Percentiles rank a stretch among this genome's conserved stretches.
phyloP scores from a whole-genome alignment of 1,140 invertebrate genomes.

The Drosophila takahashii region DNA sequence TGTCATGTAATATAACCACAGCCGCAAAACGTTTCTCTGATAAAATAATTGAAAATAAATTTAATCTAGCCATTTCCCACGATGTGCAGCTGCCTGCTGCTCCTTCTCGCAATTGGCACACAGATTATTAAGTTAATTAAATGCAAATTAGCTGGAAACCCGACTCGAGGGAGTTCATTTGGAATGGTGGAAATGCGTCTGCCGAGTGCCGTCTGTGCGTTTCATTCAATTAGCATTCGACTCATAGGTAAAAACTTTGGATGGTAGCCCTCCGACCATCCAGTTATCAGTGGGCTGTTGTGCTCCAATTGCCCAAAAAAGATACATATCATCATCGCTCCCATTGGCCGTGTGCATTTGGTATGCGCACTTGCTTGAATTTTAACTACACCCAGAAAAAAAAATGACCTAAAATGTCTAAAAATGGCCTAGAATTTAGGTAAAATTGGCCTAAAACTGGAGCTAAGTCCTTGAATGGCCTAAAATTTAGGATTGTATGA shows the following conservation, averaged over 20 bases:
- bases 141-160: conserved; percentile 63
- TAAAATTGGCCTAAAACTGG: too few relatives aligned
- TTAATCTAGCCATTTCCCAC: conserved; percentile 75
- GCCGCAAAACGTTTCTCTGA: conserved; percentile 71
- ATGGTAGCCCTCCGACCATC: neutral
- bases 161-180: conserved; percentile 43
- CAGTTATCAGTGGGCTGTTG: conserved; percentile 48
- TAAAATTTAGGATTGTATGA: too few relatives aligned
- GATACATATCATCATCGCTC: conserved; percentile 52
- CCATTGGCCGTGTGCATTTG: conserved; percentile 36
- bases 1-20: conserved; percentile 78
- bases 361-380: conserved; percentile 31
- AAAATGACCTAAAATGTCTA: too few relatives aligned
- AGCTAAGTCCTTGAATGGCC: too few relatives aligned
- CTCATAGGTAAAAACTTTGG: conserved; percentile 1
- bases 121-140: conserved; percentile 80
- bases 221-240: conserved; percentile 63
- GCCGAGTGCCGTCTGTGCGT: conserved; percentile 20
- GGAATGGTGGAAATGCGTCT: conserved; percentile 35
- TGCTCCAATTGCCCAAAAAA: conserved; percentile 74
- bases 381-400: too few relatives aligned
- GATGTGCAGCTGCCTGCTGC: conserved; percentile 36
- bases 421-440: too few relatives aligned
- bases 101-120: conserved; percentile 52
- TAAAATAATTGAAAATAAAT: conserved; percentile 82